Base-by-base conservation (phyloP, 2,888 invertebrate species). In the Drosophila limbata region DNA sequence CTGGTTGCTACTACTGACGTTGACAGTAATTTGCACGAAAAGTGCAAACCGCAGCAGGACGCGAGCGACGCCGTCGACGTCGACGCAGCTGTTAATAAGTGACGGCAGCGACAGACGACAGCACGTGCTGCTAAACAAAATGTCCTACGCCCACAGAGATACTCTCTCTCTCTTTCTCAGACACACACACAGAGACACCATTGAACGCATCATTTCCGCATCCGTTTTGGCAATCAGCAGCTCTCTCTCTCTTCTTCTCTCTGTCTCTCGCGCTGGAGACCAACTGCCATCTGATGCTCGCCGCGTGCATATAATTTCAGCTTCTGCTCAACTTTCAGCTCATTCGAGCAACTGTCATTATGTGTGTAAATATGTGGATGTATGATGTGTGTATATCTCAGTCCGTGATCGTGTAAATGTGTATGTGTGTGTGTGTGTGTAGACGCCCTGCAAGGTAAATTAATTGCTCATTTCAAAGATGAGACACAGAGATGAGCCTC, bases 81-180 rank as follows among this genome's bases (percentile, higher is more conserved):
- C 47, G 73, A 67, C 68, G 67, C 80, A 64, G 71, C 69, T 74
- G 73, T 83, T 81, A 79, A 81, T 83, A 85, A 74, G 73, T 81
- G 71, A 68, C 63, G 73, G 55, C 52, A 63, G 69, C 70, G 63
- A 67, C 52, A 57, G 57, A 51, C 50, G 74, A 55, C 63, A 70
- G 86, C 83, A 88, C 83, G 83, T 83, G 88, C 86, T 77, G 69
- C 83, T 88, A 83, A 88, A 88, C 83, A 88, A 82, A 85, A 77
- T 79, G 77, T 71, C 62, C 55, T 39, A 66, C 75, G 51, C 57
- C 62, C 33, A 11, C 60, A 11, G 25, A 13, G 53, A 56, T 42
- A 66, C 60, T 40, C 33, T 15, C 51, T 17, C 51, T 40, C 44
- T 25, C 25, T 15, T 31, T 31, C 31, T 40, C 28, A 17, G 25